Conservation (phyloP, 2,888 invertebrate genomes). For the Ennomos quercinarius region DNA sequence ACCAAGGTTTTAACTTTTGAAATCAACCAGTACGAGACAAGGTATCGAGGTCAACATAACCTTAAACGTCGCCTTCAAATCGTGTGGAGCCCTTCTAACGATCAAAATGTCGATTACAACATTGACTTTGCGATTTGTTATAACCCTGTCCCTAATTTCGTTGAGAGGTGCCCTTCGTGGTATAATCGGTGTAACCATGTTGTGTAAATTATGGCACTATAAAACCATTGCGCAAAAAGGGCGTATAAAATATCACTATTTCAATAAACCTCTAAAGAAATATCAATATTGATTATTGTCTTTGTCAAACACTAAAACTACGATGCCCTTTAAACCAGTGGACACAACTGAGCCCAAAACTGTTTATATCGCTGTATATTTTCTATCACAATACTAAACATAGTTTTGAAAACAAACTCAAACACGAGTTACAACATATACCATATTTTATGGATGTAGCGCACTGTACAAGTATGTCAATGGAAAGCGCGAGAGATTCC, state of each 20-base stretch:
- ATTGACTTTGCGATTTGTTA: constrained; percentile 70
- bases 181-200: constrained; percentile 22
- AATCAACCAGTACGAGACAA: constrained; percentile 73
- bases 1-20: constrained; percentile 82
- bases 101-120: constrained; percentile 70
- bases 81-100: constrained; percentile 80
- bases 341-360: constrained; percentile 1
- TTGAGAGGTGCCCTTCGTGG: constrained; percentile 37
- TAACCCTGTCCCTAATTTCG: constrained; percentile 67
- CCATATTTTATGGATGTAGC: constrained; percentile 42
- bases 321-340: not conserved
- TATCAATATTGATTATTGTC: constrained; percentile 6
- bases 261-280: not conserved
- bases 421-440: constrained; percentile 33
- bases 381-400: constrained; percentile 19
- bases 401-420: constrained; percentile 27
- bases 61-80: constrained; percentile 79
- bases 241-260: no score
- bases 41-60: constrained; percentile 73
- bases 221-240: not conserved
- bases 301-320: constrained; percentile 9
- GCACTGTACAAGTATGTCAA: constrained; percentile 76
- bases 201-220: constrained; percentile 5
- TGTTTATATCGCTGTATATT: constrained; percentile 14
- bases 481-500: constrained; percentile 84